These are phyloP conservation scores for Tribolium castaneum DNA, from an alignment of 1,140 invertebrate genomes.

Conservation along the genomic window DNA sequence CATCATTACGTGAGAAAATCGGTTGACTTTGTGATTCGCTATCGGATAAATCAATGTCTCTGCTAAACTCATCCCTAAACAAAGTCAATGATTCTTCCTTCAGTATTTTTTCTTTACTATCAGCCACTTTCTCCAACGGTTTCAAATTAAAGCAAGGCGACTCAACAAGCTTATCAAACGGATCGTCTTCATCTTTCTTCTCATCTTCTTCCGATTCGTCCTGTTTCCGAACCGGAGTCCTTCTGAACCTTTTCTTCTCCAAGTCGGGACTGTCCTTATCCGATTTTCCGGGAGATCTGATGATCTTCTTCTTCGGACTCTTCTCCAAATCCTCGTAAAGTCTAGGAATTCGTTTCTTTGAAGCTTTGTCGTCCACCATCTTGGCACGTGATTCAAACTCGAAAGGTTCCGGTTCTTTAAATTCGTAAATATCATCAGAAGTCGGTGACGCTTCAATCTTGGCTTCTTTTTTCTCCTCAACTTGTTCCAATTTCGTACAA, in stretches of 20 bases:
- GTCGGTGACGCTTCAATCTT: slow-evolving; percentile 57
- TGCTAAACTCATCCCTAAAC: slow-evolving; percentile 66
- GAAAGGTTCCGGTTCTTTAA: slow-evolving; percentile 89
- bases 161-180: slow-evolving; percentile 68
- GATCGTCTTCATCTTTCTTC: slow-evolving; percentile 62
- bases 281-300: slow-evolving; percentile 53
- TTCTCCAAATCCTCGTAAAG: slow-evolving; percentile 69
- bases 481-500: slow-evolving; percentile 57
- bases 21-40: slow-evolving; percentile 69
- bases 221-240: slow-evolving; percentile 53
- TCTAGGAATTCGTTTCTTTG: slow-evolving; percentile 68
- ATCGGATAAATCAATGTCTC: slow-evolving; percentile 68
- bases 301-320: slow-evolving; percentile 57
- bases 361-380: slow-evolving; percentile 66
- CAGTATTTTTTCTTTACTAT: slow-evolving; percentile 46
- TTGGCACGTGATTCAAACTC: slow-evolving; percentile 77
- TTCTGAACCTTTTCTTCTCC: slow-evolving; percentile 55
- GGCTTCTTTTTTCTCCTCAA: slow-evolving; percentile 57
- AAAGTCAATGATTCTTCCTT: slow-evolving; percentile 57
- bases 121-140: slow-evolving; percentile 43
- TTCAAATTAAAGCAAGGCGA: slow-evolving; percentile 61
- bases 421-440: slow-evolving; percentile 85
- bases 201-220: slow-evolving; percentile 50
- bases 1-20: slow-evolving; percentile 69
- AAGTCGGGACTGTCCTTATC: slow-evolving; percentile 49